A percentile compares a stretch with the other conserved stretches of the same genome.
These are phyloP conservation scores for Oryzias woworae DNA, from an alignment of 2,113 vertebrate species.

Conservation along the genomic window DNA sequence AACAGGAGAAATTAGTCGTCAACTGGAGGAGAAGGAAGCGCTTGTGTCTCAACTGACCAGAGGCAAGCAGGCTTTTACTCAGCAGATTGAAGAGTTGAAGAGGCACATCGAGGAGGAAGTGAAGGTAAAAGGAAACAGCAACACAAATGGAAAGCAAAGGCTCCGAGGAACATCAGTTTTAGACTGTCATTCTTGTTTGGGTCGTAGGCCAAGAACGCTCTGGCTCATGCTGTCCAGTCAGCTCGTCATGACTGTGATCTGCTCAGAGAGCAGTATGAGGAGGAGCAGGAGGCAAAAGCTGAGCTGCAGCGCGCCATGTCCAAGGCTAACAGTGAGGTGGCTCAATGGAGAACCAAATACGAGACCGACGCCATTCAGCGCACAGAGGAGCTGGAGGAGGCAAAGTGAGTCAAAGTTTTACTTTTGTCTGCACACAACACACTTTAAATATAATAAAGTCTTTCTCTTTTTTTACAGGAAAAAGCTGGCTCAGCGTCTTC, in stretches of 20 bases:
- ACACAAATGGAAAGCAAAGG: not conserved
- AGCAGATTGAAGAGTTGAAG: slow-evolving; percentile 86
- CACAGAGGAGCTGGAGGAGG: slow-evolving; percentile 69
- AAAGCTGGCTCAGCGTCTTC: slow-evolving; percentile 86
- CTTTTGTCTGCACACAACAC: not conserved
- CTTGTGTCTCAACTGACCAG: slow-evolving; percentile 79
- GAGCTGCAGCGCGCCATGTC: slow-evolving; percentile 63
- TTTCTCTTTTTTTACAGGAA: slow-evolving; percentile 70
- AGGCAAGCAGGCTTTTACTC: slow-evolving; percentile 79
- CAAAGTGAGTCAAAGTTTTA: slow-evolving; percentile 39
- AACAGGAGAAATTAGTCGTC: slow-evolving; percentile 80
- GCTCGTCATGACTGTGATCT: slow-evolving; percentile 76
- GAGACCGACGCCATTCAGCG: slow-evolving; percentile 71
- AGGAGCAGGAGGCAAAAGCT: slow-evolving; percentile 66
- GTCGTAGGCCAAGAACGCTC: slow-evolving; percentile 63
- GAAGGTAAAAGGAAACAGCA: slow-evolving; percentile 68
- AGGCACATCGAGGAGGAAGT: slow-evolving; percentile 83
- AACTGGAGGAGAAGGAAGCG: slow-evolving; percentile 82
- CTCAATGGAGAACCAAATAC: slow-evolving; percentile 69
- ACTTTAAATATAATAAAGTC: not conserved
- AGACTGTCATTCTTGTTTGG: slow-evolving; percentile 16
- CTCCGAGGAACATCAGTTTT: not conserved
- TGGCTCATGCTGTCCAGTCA: slow-evolving; percentile 74
- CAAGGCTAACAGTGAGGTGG: slow-evolving; percentile 68
- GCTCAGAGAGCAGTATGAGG: slow-evolving; percentile 75